A percentile compares a stretch with the other conserved stretches of the same genome.
These are phyloP conservation scores for Lacanobia wlatinum DNA, from an alignment of 2,888 invertebrate genomes.

Conservation along the genomic window DNA sequence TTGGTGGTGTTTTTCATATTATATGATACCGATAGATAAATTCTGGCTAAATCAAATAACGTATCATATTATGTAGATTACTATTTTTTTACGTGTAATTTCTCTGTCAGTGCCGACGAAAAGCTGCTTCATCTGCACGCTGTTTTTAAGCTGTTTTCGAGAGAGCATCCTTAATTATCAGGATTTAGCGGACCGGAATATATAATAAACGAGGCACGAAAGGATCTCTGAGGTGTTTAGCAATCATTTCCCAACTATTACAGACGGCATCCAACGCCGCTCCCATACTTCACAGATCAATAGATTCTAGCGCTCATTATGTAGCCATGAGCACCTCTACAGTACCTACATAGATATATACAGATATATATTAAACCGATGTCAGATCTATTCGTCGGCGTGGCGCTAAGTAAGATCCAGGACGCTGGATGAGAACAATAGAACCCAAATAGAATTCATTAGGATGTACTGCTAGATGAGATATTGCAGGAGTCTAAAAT, in stretches of 20 bases:
- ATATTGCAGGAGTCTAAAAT: not conserved
- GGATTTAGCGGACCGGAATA: too few species aligned
- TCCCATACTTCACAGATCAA: not conserved
- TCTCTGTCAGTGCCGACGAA: too few species aligned
- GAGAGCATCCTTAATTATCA: too few species aligned
- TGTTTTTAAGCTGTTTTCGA: too few species aligned
- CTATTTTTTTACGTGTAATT: too few species aligned
- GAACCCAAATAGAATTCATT: constrained; percentile 37
- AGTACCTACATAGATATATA: not conserved
- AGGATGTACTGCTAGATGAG: not conserved
- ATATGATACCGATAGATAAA: too few species aligned
- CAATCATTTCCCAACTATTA: not conserved
- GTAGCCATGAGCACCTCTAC: not conserved
- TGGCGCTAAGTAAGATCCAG: constrained; percentile 19
- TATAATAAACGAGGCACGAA: not conserved
- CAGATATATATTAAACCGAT: not conserved
- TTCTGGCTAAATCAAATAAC: too few species aligned
- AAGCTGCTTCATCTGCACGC: too few species aligned
- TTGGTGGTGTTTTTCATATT: too few species aligned
- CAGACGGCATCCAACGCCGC: not conserved
- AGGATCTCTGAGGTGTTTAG: not conserved
- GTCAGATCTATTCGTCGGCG: constrained; percentile 7
- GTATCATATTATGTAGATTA: too few species aligned
- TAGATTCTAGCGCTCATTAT: not conserved
- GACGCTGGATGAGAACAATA: constrained; percentile 28